These are phyloP conservation scores for Syngnathus scovelli DNA, from an alignment of 2,113 vertebrate genomes.

Conservation along the genomic window DNA sequence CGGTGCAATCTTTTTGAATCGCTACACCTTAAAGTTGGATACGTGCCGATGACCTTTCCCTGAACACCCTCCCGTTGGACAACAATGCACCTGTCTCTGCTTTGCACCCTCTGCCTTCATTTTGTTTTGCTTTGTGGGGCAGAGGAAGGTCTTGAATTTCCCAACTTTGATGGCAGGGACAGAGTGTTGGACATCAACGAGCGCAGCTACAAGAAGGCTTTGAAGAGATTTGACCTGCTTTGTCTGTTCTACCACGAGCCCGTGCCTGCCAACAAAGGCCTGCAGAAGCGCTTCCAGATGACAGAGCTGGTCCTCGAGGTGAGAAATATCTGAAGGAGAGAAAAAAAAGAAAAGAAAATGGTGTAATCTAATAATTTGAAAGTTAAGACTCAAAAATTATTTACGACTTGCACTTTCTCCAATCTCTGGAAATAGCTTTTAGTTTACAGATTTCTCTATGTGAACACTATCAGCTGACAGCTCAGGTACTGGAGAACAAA, in stretches of 20 bases:
- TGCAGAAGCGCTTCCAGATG: constrained; percentile 89
- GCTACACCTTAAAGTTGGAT: background rate
- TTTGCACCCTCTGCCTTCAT: constrained; percentile 65
- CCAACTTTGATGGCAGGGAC: constrained; percentile 93
- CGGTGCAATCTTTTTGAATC: background rate
- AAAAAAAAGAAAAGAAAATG: background rate
- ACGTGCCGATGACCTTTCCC: background rate
- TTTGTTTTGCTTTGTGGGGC: constrained; percentile 70
- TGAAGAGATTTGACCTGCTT: constrained; percentile 87
- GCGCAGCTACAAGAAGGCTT: constrained; percentile 88
- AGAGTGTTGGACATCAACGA: constrained; percentile 85
- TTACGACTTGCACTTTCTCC: background rate
- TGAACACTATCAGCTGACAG: constrained; percentile 75
- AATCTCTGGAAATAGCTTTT: background rate
- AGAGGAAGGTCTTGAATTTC: constrained; percentile 92
- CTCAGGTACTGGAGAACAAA: constrained; percentile 90
- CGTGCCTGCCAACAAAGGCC: constrained; percentile 76
- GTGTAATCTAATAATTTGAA: background rate
- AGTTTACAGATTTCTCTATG: background rate
- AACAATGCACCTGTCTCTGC: constrained; percentile 56
- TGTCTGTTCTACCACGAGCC: constrained; percentile 88
- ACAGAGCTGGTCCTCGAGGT: constrained; percentile 94
- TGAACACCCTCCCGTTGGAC: background rate
- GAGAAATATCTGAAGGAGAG: constrained; percentile 43
- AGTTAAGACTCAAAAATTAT: background rate